phyloP scores from a whole-genome alignment of 2,888 invertebrate species.

The Eulithis prunata region DNA sequence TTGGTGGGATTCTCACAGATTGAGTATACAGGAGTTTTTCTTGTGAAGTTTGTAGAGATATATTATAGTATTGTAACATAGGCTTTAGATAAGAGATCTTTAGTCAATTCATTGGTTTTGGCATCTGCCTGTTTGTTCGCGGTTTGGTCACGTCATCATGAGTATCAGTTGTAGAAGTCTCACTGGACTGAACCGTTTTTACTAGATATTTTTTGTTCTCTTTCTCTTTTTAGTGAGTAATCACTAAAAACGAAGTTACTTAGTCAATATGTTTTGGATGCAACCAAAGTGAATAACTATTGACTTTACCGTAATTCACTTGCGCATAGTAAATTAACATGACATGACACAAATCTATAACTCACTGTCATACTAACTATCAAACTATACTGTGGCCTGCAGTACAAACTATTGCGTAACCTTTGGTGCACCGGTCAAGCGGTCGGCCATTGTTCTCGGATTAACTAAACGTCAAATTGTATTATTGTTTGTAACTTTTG shows the following conservation, averaged over 20 bases:
- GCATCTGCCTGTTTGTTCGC: not conserved
- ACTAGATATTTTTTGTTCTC: no score
- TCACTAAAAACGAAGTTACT: no score
- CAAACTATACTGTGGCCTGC: not conserved
- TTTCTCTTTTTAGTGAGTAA: no score
- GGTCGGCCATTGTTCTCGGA: conserved; percentile 36
- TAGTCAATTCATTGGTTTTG: conserved; percentile 1
- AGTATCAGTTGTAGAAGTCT: no score
- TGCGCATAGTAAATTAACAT: not conserved
- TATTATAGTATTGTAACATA: conserved; percentile 5
- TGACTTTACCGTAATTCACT: not conserved
- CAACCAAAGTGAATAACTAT: no score
- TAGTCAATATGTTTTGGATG: no score
- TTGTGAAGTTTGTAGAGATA: not conserved
- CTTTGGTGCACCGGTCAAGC: conserved; percentile 18
- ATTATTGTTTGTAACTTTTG: conserved; percentile 8
- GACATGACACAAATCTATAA: not conserved
- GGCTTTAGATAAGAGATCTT: conserved; percentile 25
- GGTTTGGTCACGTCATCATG: no score
- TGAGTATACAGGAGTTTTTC: conserved; percentile 4
- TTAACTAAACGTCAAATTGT: conserved; percentile 9
- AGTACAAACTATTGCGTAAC: conserved; percentile 1
- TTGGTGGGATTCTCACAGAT: conserved; percentile 15
- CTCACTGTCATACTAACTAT: not conserved
- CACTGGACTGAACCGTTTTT: no score